Base-by-base conservation (phyloP, 2,797 vertebrate genomes). In the Hylomyscus alleni region DNA sequence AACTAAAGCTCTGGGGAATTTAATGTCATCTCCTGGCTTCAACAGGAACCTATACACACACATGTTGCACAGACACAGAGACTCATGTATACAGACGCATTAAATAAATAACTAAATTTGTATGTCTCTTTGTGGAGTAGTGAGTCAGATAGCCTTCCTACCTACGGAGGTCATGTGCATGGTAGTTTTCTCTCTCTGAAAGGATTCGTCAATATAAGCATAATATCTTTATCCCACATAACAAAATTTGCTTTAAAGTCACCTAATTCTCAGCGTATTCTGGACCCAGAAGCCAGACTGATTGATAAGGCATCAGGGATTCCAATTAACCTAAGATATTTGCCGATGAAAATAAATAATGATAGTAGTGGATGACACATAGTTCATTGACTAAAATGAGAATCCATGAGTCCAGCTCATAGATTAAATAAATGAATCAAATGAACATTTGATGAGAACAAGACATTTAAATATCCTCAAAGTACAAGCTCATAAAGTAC, bases 361-460 rank as follows among this genome's bases (percentile, higher is more conserved):
- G 47, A 85, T 34, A 75, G 62, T 65, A 93, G 87, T 1, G 86
- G 69, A 75, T 87, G n/a, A 91, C 26, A 83, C 47, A 94, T 76
- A 93, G 91, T 26, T 77, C 50, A 72, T 26, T 83, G 62, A 93
- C 72, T 87, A 94, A 95, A 88, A 96, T 94, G 24, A 90, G 65
- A 95, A 87, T 50, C 44, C 78, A 60, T 40, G 19, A 80, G 7
- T 93, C 47, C 0, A 1, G 29, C 12, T 91, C 56, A 91, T 58
- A 87, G 47, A 69, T 52, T 58, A 97, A 97, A 87, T 92, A 92
- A 95, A 72, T 62, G 77, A 96, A 92, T 94, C 85, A 91, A 92
- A 86, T 85, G 31, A 90, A 94, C 83, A 29, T 94, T 69, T 93
- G 88, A 93, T 85, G 44, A 96, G 76, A 95, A 95, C 40, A 90